Evolutionary conservation across 2,113 vertebrate species (phyloP).

Genomic region (Pontoporia blainvillei): DNA sequence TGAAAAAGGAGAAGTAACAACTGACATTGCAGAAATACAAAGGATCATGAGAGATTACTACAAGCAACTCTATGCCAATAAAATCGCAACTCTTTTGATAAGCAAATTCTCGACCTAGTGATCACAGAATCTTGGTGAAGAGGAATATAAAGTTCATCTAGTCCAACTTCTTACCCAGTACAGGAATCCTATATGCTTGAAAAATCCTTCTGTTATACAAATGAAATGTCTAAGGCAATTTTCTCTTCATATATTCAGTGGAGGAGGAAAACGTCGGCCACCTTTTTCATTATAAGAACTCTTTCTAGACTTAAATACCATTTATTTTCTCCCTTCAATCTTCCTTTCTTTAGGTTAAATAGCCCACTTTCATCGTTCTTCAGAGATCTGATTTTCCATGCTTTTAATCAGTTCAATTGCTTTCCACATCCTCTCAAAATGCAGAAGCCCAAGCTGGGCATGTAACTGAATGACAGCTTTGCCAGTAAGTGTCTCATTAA

Average conservation of each 20-base stretch:
- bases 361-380: constrained; percentile 29
- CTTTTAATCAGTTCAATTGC: constrained; percentile 68
- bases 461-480: neutral
- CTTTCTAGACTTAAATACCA: constrained; percentile 37
- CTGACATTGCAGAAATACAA: too few relatives aligned
- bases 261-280: constrained; percentile 25
- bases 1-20: too few relatives aligned
- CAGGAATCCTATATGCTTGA: neutral
- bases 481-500: neutral
- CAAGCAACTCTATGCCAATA: too few relatives aligned
- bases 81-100: neutral
- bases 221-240: neutral
- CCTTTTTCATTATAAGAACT: constrained; percentile 17
- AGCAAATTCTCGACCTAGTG: neutral
- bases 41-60: too few relatives aligned
- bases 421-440: constrained; percentile 58
- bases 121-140: constrained; percentile 7
- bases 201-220: neutral
- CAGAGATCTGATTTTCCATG: constrained; percentile 56
- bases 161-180: neutral
- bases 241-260: neutral
- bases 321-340: constrained; percentile 59
- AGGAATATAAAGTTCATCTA: neutral
- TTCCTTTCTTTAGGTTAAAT: constrained; percentile 61
- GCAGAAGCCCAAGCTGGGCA: constrained; percentile 9